Base-by-base conservation (phyloP, 2,113 vertebrate genomes). In the Psammodynastes pulverulentus region DNA sequence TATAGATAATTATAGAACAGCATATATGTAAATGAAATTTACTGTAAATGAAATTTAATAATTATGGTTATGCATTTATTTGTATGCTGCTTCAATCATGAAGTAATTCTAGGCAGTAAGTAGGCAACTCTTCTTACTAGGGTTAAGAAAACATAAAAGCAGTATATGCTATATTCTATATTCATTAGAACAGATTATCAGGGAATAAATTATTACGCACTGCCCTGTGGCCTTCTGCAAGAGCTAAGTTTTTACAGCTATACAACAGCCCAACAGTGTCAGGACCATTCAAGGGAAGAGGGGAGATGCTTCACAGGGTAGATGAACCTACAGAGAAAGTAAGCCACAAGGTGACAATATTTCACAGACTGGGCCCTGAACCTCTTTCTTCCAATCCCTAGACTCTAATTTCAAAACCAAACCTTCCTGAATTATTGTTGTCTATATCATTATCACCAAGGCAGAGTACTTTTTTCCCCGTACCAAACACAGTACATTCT, bases 1-100 rank as follows among this genome's bases (percentile, higher is more conserved):
- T n/a, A n/a, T 84, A 91, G 15, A 43, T n/a, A 24, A 87, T 54
- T 87, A 92, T 94, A 90, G 51, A 93, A 96, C 62, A 90, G 93
- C 21, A 0, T 79, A 93, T 10, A 84, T 92, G 29, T 34, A 89
- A 93, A 92, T 91, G 91, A 34, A 91, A 29, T 96, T 96, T 95
- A 96, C 86, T 92, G 29, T 34, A 89, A 93, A 92, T 91, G 91
- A 34, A 91, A 29, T 96, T 96, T 95, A 96, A 19, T 95, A 1
- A 87, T n/a, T n/a, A 9, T 26, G 24, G 56, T 58, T 58, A 58
- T 26, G 9, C 9, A 10, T 58, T 67, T 67, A 13, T 67, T n/a
- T 67, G n/a, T 67, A n/a, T n/a, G 58, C 58, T n/a, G 10, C 26
- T 62, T 62, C 58, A 13, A n/a, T 67, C 29, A 67, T n/a, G 58